phyloP scores from a whole-genome alignment of 2,797 vertebrate genomes.

The Loriculus beryllinus region DNA sequence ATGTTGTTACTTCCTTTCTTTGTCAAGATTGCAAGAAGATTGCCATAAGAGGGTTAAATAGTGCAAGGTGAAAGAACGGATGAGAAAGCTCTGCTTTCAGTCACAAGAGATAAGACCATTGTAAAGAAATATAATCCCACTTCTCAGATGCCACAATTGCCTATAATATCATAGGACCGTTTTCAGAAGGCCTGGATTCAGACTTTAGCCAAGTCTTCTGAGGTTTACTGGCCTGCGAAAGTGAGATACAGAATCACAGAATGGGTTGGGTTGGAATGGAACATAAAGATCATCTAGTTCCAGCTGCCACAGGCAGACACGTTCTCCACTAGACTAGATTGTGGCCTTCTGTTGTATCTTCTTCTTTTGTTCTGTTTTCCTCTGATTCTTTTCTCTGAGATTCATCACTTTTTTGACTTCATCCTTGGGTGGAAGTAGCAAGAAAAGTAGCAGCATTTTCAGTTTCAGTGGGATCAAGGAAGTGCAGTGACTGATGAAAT shows the following conservation, averaged over 20 bases:
- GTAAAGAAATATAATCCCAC: background rate
- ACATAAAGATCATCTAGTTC: background rate
- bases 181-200: background rate
- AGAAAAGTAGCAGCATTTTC: background rate
- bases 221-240: background rate
- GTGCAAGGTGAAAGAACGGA: background rate
- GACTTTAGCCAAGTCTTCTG: background rate
- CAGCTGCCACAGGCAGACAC: background rate
- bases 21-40: background rate
- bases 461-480: background rate
- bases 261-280: background rate
- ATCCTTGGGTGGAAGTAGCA: background rate
- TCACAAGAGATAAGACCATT: background rate
- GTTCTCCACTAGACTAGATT: background rate
- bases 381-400: background rate
- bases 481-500: background rate
- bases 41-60: background rate
- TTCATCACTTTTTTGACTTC: background rate
- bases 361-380: background rate
- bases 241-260: background rate
- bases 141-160: background rate
- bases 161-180: background rate
- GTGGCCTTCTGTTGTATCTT: background rate
- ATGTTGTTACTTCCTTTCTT: background rate
- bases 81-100: background rate